These are phyloP conservation scores for Drosophila tanythrix DNA, from an alignment of 2,888 invertebrate genomes.

Conservation along the genomic window DNA sequence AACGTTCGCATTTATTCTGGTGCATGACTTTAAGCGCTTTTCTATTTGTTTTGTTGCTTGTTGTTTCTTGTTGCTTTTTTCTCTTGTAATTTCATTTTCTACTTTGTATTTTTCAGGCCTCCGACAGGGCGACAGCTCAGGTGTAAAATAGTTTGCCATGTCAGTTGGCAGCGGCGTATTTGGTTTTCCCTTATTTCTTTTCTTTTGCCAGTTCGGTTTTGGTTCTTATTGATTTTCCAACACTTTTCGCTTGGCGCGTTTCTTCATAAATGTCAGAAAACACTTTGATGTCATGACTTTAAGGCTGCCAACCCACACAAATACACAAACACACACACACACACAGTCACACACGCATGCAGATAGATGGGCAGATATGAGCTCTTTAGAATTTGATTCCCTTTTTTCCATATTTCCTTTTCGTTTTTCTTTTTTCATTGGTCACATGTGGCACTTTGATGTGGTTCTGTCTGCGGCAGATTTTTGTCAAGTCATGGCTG, in stretches of 20 bases:
- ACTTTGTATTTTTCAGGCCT: conserved; percentile 37
- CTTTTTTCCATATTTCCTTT: conserved; percentile 33
- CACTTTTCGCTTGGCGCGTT: conserved; percentile 55
- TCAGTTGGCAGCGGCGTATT: conserved; percentile 57
- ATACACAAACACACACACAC: not conserved
- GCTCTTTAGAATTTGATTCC: conserved; percentile 44
- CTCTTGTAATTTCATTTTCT: conserved; percentile 27
- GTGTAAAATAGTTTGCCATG: conserved; percentile 77
- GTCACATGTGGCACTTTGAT: conserved; percentile 62
- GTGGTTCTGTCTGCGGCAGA: conserved; percentile 46
- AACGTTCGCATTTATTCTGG: conserved; percentile 17
- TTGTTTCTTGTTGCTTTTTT: conserved; percentile 8
- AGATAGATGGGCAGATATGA: conserved; percentile 32
- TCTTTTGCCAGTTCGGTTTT: conserved; percentile 49
- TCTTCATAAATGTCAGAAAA: conserved; percentile 70
- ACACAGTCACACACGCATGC: not conserved
- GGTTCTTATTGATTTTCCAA: conserved; percentile 67
- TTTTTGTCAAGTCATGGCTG: conserved; percentile 62
- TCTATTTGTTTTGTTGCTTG: conserved; percentile 32
- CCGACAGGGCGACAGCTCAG: conserved; percentile 73
- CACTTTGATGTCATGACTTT: conserved; percentile 79
- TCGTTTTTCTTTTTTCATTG: conserved; percentile 20
- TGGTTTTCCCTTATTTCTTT: conserved; percentile 29
- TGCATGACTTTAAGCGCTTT: conserved; percentile 61
- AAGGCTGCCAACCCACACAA: conserved; percentile 42